Conservation (phyloP, 2,888 invertebrate species). For the Drosophila conformis region DNA sequence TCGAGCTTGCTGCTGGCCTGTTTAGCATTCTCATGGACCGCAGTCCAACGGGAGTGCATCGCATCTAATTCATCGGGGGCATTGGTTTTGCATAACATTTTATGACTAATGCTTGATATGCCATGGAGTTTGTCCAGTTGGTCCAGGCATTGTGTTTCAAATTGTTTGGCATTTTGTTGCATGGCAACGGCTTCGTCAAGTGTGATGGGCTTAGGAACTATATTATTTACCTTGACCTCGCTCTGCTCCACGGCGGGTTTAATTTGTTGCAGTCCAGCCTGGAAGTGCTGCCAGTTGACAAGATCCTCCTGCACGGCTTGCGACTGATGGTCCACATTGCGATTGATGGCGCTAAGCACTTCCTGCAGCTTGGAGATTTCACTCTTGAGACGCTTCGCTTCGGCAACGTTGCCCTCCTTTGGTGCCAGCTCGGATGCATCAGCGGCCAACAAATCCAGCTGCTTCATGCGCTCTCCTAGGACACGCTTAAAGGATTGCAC, state of each 20-base stretch:
- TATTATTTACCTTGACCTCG: constrained; percentile 89
- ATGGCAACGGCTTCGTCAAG: constrained; percentile 93
- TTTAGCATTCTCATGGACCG: constrained; percentile 91
- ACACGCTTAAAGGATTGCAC: constrained; percentile 91
- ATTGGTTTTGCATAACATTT: constrained; percentile 90
- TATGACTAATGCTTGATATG: constrained; percentile 90
- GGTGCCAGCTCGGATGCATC: constrained; percentile 90
- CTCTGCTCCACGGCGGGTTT: constrained; percentile 96
- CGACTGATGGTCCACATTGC: constrained; percentile 91
- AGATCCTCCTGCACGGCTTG: constrained; percentile 91
- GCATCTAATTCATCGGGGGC: constrained; percentile 94
- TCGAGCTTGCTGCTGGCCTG: constrained; percentile 92
- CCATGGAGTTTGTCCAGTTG: constrained; percentile 91
- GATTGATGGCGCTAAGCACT: constrained; percentile 91
- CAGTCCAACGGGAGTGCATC: constrained; percentile 93
- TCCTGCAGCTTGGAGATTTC: constrained; percentile 91
- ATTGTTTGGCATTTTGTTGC: constrained; percentile 89
- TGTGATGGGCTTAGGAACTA: constrained; percentile 89
- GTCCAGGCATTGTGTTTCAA: constrained; percentile 92
- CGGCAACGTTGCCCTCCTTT: constrained; percentile 88
- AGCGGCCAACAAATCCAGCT: constrained; percentile 90
- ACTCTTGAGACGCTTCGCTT: constrained; percentile 90
- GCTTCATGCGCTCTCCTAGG: constrained; percentile 90
- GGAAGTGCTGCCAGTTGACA: constrained; percentile 93
- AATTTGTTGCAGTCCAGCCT: constrained; percentile 91